Evolutionary conservation across 2,797 vertebrate species (phyloP).

Genomic region (Channa striata): DNA sequence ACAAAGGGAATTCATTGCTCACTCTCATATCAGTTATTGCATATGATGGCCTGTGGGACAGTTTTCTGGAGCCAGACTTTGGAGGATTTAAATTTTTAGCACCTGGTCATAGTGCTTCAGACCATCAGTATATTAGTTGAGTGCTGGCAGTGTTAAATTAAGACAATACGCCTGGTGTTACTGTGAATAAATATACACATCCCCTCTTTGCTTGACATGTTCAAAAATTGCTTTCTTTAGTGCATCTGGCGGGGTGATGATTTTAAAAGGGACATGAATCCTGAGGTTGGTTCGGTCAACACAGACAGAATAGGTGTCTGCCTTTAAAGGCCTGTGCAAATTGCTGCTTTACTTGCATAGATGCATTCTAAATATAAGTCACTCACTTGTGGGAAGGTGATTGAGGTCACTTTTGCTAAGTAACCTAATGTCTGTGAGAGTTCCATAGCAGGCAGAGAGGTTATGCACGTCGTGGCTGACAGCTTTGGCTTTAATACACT

Average conservation of each 20-base stretch:
- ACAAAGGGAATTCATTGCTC: slow-evolving; percentile 2
- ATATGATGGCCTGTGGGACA: slow-evolving; percentile 14
- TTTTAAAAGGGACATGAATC: neutral
- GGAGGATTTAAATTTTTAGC: neutral
- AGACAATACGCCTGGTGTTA: neutral
- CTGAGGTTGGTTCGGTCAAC: neutral
- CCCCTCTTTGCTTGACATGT: neutral
- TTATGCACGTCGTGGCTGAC: slow-evolving; percentile 39
- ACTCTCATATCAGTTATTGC: slow-evolving; percentile 10
- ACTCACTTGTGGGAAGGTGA: slow-evolving; percentile 25
- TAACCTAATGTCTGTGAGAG: slow-evolving; percentile 34
- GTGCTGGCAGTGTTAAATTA: neutral
- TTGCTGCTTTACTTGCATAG: slow-evolving; percentile 38
- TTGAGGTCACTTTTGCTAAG: slow-evolving; percentile 44
- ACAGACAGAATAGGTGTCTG: slow-evolving; percentile 9
- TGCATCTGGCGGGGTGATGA: neutral
- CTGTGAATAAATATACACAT: neutral
- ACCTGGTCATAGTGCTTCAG: neutral
- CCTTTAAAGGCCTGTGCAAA: neutral
- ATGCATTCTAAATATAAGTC: slow-evolving; percentile 24
- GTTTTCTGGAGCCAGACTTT: slow-evolving; percentile 8
- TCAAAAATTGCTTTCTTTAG: neutral
- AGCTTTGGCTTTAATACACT: slow-evolving; percentile 46
- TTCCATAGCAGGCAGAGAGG: slow-evolving; percentile 28
- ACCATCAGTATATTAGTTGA: neutral